These are phyloP conservation scores for Rhinella marina DNA, from an alignment of 2,797 vertebrate genomes.

Conservation along the genomic window DNA sequence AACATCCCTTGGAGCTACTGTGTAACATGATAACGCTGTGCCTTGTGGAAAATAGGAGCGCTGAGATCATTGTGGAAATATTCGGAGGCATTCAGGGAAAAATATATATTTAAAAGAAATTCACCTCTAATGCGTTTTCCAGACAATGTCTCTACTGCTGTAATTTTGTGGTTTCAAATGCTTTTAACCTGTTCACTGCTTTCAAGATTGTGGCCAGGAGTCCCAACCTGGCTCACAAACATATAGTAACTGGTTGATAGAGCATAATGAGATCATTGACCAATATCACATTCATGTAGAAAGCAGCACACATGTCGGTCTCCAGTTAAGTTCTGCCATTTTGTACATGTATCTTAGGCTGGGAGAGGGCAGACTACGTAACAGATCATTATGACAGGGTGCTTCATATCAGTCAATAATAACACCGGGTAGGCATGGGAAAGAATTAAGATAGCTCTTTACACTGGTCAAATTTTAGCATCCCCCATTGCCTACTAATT, in stretches of 20 bases:
- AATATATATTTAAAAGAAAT: constrained; percentile 67
- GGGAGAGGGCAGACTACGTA: not conserved
- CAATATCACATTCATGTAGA: not conserved
- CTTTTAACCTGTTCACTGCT: constrained; percentile 35
- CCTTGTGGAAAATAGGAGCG: constrained; percentile 64
- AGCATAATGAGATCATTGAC: not conserved
- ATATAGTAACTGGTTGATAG: too few species aligned
- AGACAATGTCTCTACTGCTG: constrained; percentile 55
- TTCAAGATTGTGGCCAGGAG: not conserved
- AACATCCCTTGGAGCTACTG: constrained; percentile 60
- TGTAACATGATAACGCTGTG: constrained; percentile 65
- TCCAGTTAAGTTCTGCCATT: not conserved
- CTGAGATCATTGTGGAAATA: constrained; percentile 87
- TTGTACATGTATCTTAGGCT: not conserved
- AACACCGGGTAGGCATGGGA: not conserved
- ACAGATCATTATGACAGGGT: not conserved
- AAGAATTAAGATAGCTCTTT: not conserved
- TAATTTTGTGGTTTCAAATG: constrained; percentile 46
- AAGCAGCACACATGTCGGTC: not conserved
- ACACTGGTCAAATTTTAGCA: constrained; percentile 1
- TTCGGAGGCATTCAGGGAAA: constrained; percentile 78
- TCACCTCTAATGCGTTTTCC: constrained; percentile 62
- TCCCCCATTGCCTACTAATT: not conserved
- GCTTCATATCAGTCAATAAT: not conserved
- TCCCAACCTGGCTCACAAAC: not conserved